Evolutionary conservation across 2,113 vertebrate genomes (phyloP), one percentile per base, ranked within the genome.

Genomic region (Paracanthobrama guichenoti): DNA sequence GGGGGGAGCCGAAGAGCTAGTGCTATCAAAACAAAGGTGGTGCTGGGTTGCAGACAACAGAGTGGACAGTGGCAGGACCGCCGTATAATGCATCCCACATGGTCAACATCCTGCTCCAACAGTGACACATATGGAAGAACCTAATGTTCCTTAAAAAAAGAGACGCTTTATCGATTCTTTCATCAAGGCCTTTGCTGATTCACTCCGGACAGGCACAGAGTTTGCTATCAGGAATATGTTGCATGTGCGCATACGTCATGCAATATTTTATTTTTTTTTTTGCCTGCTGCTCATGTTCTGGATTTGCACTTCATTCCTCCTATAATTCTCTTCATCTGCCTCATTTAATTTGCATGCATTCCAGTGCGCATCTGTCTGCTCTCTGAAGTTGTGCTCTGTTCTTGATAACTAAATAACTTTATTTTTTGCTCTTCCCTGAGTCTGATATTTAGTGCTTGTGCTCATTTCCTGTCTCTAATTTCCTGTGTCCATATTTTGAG

Each of bases 41-140:
- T 1, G n/a, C 46, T 39, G 39, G 44, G 79, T 46, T 57, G 26
- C 46, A 55, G 75, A 76, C 42, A 83, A 66, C 81, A 81, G 59
- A 87, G 78, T 84, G 85, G 90, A 90, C 88, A 86, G 85, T 87
- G 85, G 85, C 73, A 83, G 83, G 46, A 87, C 78, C 81, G 10
- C 44, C 20, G 60, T 11, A 50, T 90, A 89, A 90, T 89, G 59
- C 50, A 69, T 87, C 84, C 87, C 86, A 90, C 86, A 88, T 89
- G 90, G 73, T 55, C 78, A 83, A 87, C 79, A 59, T 79, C 79
- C 74, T 79, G 79, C 57, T 85, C 28, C 31, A 59, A 81, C 64
- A 59, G 80, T 4, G 74, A 83, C 82, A 77, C 71, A 55, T 44
- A 81, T 46, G 39, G 39, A 50, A 75, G 64, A 83, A 74, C 48